Evolutionary conservation across 2,113 vertebrate genomes (phyloP).

Genomic region (Haliaeetus leucogaster): DNA sequence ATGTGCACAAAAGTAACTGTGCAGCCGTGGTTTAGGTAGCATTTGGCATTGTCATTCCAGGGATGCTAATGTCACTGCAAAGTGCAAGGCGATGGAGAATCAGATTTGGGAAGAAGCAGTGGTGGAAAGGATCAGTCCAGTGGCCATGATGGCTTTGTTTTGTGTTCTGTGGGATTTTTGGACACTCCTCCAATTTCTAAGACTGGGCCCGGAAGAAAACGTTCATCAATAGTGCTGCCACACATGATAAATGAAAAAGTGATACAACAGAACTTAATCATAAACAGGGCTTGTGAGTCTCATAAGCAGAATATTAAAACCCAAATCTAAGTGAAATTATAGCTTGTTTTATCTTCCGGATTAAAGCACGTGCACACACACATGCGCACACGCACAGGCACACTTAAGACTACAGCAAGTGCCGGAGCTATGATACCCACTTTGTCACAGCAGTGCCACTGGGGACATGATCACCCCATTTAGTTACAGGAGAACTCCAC

Average conservation of each 20-base stretch:
- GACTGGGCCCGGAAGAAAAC: neutral
- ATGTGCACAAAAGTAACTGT: neutral
- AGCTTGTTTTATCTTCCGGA: neutral
- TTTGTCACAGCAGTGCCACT: neutral
- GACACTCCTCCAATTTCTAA: neutral
- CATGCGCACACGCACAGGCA: fast-evolving
- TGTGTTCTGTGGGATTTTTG: neutral
- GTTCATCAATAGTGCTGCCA: neutral
- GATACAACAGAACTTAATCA: neutral
- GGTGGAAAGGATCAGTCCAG: neutral
- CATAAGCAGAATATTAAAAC: neutral
- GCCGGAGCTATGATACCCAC: neutral
- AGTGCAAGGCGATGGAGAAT: neutral
- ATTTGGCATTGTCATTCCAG: neutral
- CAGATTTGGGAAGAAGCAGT: neutral
- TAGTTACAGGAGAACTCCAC: neutral
- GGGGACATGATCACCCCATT: neutral
- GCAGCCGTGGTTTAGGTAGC: neutral
- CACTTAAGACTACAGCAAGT: neutral
- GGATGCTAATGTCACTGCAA: neutral
- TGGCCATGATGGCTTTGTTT: neutral
- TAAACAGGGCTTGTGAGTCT: neutral
- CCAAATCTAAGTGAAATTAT: neutral
- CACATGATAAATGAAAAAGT: neutral
- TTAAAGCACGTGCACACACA: neutral